Evolutionary conservation across 2,888 invertebrate species (phyloP).

Genomic region (Parnassius glacialis): DNA sequence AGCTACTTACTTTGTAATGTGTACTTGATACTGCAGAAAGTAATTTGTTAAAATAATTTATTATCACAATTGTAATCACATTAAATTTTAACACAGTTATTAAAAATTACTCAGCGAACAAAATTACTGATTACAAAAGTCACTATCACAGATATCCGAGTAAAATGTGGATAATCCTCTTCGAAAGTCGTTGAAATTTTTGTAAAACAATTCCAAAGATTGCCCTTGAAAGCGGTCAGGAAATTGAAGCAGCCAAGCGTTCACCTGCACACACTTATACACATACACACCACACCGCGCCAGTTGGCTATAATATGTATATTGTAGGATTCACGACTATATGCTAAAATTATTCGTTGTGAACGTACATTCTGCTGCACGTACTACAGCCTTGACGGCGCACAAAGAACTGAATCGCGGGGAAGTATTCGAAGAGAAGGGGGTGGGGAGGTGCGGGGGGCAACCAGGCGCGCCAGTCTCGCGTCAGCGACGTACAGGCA

Average conservation of each 20-base stretch:
- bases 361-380: conserved; percentile 46
- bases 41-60: conserved; percentile 27
- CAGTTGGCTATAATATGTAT: conserved; percentile 47
- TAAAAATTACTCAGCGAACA: conserved; percentile 29
- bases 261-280: conserved; percentile 54
- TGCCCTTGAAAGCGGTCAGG: conserved; percentile 59
- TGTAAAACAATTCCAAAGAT: conserved; percentile 39
- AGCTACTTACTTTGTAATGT: conserved; percentile 19
- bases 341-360: conserved; percentile 52
- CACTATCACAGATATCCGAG: conserved; percentile 58
- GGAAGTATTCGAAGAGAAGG: conserved; percentile 58
- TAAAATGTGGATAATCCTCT: conserved; percentile 39
- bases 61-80: conserved; percentile 37
- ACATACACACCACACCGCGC: conserved; percentile 41
- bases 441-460: conserved; percentile 47
- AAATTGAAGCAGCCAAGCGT: conserved; percentile 50
- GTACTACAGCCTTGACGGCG: conserved; percentile 66
- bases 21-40: conserved; percentile 9
- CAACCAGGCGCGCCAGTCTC: conserved; percentile 50
- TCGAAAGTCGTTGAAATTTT: conserved; percentile 39
- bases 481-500: conserved; percentile 53
- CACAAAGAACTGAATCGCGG: conserved; percentile 79
- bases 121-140: conserved; percentile 34
- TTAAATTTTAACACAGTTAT: conserved; percentile 21
- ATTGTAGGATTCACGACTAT: conserved; percentile 51